These are phyloP conservation scores for Callyntrura sp. DNA, from an alignment of 2,888 invertebrate genomes.

Conservation along the genomic window DNA sequence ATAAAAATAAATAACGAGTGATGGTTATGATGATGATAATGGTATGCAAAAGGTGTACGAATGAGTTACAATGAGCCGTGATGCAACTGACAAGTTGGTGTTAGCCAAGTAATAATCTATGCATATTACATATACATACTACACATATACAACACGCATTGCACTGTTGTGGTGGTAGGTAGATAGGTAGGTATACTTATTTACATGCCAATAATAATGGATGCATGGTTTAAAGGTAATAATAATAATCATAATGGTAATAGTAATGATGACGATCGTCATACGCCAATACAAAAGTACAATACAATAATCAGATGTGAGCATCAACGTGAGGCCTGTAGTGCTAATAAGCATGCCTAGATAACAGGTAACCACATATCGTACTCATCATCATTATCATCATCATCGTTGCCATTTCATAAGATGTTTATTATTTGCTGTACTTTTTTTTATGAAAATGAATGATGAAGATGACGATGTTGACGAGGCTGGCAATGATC, in stretches of 20 bases:
- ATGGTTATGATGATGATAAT: slow-evolving; percentile 25
- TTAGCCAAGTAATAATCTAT: slow-evolving; percentile 27
- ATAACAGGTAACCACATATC: not conserved
- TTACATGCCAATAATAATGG: slow-evolving; percentile 1
- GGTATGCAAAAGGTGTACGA: slow-evolving; percentile 41
- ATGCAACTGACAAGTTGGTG: slow-evolving; percentile 74
- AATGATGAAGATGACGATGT: not conserved
- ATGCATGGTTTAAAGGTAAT: slow-evolving; percentile 8
- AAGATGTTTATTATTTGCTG: not conserved
- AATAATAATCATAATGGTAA: slow-evolving; percentile 16
- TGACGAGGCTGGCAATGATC: not conserved
- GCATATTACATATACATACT: no score
- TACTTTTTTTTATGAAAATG: slow-evolving; percentile 7
- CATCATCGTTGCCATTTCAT: not conserved
- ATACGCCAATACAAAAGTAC: slow-evolving; percentile 7
- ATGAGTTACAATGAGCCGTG: slow-evolving; percentile 65
- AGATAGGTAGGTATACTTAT: not conserved
- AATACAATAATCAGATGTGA: not conserved
- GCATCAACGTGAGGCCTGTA: not conserved
- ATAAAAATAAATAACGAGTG: slow-evolving; percentile 48
- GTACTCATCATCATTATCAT: not conserved
- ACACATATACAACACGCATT: no score
- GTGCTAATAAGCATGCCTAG: slow-evolving; percentile 11
- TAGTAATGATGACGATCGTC: not conserved
- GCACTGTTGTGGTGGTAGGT: not conserved